Conservation (phyloP, 2,797 vertebrate species). For the Pseudomugil gertrudae region DNA sequence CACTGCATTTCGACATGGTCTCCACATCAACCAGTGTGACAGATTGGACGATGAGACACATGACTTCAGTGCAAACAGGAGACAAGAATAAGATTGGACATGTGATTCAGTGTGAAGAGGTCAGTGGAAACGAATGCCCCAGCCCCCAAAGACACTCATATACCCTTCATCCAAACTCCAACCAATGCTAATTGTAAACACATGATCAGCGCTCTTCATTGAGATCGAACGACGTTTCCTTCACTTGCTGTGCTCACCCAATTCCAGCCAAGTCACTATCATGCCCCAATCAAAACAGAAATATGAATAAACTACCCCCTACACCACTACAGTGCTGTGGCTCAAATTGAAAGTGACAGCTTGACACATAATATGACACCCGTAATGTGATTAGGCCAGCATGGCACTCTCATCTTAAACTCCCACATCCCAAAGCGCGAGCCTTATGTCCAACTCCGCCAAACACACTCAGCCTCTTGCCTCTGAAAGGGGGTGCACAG, state of each 20-base stretch:
- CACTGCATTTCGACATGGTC: slow-evolving; percentile 58
- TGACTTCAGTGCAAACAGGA: slow-evolving; percentile 77
- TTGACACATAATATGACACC: slow-evolving; percentile 87
- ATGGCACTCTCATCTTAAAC: slow-evolving; percentile 78
- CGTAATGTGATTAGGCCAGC: slow-evolving; percentile 86
- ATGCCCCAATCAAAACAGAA: slow-evolving; percentile 80
- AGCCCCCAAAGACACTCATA: slow-evolving; percentile 27
- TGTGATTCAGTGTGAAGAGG: slow-evolving; percentile 76
- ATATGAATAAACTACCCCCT: slow-evolving; percentile 70
- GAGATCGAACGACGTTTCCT: slow-evolving; percentile 38
- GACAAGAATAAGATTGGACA: slow-evolving; percentile 79
- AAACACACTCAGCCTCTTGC: slow-evolving; percentile 75
- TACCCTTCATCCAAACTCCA: slow-evolving; percentile 40
- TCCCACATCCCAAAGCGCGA: slow-evolving; percentile 79
- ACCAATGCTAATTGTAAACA: slow-evolving; percentile 80
- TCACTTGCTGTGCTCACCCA: slow-evolving; percentile 42
- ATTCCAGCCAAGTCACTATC: slow-evolving; percentile 70
- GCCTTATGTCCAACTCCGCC: slow-evolving; percentile 77
- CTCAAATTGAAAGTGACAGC: slow-evolving; percentile 87
- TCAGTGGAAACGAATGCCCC: slow-evolving; percentile 64
- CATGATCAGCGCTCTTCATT: slow-evolving; percentile 66
- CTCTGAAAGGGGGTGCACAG: slow-evolving; percentile 57
- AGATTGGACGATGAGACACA: slow-evolving; percentile 74
- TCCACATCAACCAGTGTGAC: slow-evolving; percentile 72
- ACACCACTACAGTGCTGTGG: slow-evolving; percentile 59